Evolutionary conservation across 2,113 vertebrate genomes (phyloP).

Genomic region (Bos indicus): DNA sequence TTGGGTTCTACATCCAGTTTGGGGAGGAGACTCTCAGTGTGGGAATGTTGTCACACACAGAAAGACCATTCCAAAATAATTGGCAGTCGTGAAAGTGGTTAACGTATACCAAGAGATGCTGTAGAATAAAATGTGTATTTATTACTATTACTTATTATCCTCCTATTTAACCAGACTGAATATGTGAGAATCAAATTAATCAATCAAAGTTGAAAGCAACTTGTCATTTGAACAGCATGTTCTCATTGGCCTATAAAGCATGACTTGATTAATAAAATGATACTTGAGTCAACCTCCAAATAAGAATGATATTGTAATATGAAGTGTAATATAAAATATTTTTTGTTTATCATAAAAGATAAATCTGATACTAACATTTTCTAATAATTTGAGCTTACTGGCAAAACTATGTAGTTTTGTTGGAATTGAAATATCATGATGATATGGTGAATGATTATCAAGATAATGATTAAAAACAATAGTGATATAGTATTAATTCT

Average conservation of each 20-base stretch:
- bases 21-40: neutral
- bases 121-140: neutral
- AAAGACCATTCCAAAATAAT: neutral
- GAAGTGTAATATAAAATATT: neutral
- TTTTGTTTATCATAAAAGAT: neutral
- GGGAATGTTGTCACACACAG: neutral
- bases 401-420: neutral
- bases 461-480: neutral
- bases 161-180: neutral
- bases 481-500: neutral
- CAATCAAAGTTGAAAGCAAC: neutral
- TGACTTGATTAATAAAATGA: neutral
- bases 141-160: neutral
- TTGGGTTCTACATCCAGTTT: neutral
- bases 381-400: neutral
- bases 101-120: neutral
- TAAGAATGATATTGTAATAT: neutral
- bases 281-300: neutral
- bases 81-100: neutral
- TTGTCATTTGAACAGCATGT: neutral
- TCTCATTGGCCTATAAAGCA: neutral
- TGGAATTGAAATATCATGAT: neutral
- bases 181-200: neutral
- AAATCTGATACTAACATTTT: neutral
- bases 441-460: neutral